Percentiles rank a stretch among this genome's conserved stretches.
Conservation (phyloP, 2,113 vertebrate genomes). For the Scolopax mira region DNA sequence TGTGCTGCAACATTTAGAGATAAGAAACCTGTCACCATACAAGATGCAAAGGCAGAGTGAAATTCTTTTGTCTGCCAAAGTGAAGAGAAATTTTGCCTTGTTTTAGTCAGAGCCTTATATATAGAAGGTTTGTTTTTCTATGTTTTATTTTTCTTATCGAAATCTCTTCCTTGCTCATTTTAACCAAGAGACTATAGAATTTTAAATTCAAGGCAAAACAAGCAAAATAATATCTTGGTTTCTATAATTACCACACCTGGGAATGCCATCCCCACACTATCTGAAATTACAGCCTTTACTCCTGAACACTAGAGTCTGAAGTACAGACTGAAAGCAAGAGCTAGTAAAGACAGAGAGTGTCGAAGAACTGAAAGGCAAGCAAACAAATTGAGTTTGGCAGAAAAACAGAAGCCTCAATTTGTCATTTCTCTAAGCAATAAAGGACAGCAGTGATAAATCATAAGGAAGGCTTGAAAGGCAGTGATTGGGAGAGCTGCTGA, state of each 20-base stretch:
- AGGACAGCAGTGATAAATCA: background rate
- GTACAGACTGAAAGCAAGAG: background rate
- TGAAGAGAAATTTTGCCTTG: background rate
- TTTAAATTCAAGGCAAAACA: background rate
- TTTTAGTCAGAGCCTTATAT: background rate
- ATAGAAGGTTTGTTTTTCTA: background rate
- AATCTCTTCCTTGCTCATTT: background rate
- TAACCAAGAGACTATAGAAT: background rate
- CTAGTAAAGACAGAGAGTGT: background rate
- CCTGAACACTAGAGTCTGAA: accelerated
- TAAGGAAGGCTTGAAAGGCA: background rate
- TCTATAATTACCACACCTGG: background rate
- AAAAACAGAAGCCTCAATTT: background rate
- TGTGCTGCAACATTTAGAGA: background rate
- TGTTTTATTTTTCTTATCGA: background rate
- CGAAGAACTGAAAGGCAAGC: background rate
- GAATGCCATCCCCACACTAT: background rate
- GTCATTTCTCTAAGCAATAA: background rate
- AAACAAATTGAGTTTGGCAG: background rate
- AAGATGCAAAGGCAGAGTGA: background rate
- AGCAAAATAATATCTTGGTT: background rate
- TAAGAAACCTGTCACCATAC: background rate
- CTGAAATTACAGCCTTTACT: background rate
- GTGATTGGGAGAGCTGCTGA: background rate
- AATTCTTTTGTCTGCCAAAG: background rate